These are phyloP conservation scores for Pemphigus obesinymphae DNA, from an alignment of 1,140 invertebrate genomes.

Conservation along the genomic window DNA sequence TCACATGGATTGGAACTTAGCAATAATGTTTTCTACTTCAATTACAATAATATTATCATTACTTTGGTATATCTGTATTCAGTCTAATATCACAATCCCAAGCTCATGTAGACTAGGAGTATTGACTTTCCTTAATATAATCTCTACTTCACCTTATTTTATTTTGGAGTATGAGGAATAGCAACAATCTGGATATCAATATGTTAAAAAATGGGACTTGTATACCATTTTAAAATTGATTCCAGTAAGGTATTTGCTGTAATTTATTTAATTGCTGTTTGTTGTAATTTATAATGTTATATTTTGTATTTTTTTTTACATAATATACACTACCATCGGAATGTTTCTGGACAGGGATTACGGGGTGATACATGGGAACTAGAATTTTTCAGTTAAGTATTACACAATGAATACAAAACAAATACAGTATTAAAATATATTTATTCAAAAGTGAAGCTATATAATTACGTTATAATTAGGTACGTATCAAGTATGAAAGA, in stretches of 20 bases:
- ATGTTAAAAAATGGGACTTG: not conserved
- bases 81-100: constrained; percentile 61
- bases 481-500: too few species aligned
- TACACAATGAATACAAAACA: too few species aligned
- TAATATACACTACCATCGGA: too few species aligned
- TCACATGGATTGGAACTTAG: constrained; percentile 49
- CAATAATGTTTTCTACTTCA: constrained; percentile 53
- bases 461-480: too few species aligned
- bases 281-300: not conserved
- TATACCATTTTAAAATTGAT: not conserved
- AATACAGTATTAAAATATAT: too few species aligned
- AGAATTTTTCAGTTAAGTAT: too few species aligned
- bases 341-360: too few species aligned
- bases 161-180: constrained; percentile 53
- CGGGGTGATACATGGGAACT: too few species aligned
- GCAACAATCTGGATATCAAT: constrained; percentile 4
- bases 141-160: constrained; percentile 55
- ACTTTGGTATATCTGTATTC: constrained; percentile 61
- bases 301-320: too few species aligned
- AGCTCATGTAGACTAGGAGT: constrained; percentile 58
- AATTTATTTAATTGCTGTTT: too few species aligned
- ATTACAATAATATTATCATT: constrained; percentile 53
- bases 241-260: too few species aligned
- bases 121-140: constrained; percentile 58
- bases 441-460: too few species aligned